A percentile compares a stretch with the other conserved stretches of the same genome.
These are phyloP conservation scores for Palythoa heliodiscus DNA, from an alignment of 92 coral and sea anemone species.

Conservation along the genomic window DNA sequence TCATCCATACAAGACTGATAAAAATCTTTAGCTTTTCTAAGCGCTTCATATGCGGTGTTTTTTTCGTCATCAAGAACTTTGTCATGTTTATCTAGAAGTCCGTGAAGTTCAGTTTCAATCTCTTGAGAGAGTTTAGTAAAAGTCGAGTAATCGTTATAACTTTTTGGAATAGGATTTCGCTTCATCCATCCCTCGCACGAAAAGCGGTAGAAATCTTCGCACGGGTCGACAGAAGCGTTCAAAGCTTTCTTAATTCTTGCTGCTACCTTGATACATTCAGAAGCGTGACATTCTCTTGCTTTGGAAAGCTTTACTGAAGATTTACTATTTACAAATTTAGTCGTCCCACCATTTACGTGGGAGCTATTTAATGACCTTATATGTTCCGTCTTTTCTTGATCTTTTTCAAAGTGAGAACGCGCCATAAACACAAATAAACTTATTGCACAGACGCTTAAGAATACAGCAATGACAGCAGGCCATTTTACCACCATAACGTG, in stretches of 20 bases:
- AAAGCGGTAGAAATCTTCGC: conserved; percentile 85
- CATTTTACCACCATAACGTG: conserved; percentile 51
- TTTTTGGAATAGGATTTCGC: conserved; percentile 89
- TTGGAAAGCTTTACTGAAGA: conserved; percentile 2
- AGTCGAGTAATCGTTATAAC: conserved; percentile 94
- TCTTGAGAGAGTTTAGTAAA: conserved; percentile 89
- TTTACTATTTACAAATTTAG: background rate
- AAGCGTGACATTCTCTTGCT: conserved; percentile 59
- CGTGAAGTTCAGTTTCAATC: conserved; percentile 71
- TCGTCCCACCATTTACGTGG: too few species aligned
- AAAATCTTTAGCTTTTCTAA: conserved; percentile 82
- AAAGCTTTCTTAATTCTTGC: conserved; percentile 63
- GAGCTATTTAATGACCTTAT: conserved; percentile 5
- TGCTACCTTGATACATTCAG: conserved; percentile 82
- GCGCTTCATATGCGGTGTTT: conserved; percentile 63
- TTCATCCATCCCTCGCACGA: conserved; percentile 91
- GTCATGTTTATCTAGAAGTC: conserved; percentile 63
- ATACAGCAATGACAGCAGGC: conserved; percentile 29
- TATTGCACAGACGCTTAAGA: conserved; percentile 39
- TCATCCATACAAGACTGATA: conserved; percentile 88
- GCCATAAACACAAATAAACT: conserved; percentile 35
- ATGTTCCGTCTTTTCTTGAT: conserved; percentile 35
- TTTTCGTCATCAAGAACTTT: conserved; percentile 52
- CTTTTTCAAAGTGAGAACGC: conserved; percentile 23
- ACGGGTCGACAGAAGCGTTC: conserved; percentile 72